These are phyloP conservation scores for Panulirus ornatus DNA, from an alignment of 1,140 invertebrate species.

Conservation along the genomic window DNA sequence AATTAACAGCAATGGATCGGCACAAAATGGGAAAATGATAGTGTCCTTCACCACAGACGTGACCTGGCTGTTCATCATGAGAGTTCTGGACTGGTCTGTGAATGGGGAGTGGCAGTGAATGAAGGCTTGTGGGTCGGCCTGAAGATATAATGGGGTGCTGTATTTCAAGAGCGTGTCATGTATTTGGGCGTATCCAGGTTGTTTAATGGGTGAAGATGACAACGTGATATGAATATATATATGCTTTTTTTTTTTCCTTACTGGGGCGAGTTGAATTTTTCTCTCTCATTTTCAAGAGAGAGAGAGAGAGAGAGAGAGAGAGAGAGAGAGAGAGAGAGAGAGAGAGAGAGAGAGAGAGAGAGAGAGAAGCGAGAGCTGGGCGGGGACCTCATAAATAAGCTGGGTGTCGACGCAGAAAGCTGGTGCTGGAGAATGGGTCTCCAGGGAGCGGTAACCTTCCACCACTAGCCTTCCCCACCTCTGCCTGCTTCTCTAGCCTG, in stretches of 20 bases:
- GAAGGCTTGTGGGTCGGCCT: too few species aligned
- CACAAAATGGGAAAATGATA: too few species aligned
- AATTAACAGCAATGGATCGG: too few species aligned
- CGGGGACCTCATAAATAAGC: conserved; percentile 27
- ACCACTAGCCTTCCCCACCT: background rate
- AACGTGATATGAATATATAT: background rate
- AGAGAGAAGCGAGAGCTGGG: background rate
- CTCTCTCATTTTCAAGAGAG: background rate
- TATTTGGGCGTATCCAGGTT: too few species aligned
- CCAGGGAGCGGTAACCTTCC: background rate
- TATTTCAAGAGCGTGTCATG: too few species aligned
- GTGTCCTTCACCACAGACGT: too few species aligned
- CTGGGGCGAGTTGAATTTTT: background rate
- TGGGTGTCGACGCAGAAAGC: conserved; percentile 51
- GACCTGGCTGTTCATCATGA: too few species aligned
- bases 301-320: background rate
- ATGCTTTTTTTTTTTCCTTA: background rate
- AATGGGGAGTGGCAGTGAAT: too few species aligned
- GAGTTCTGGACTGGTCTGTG: too few species aligned
- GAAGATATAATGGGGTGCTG: too few species aligned
- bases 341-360: background rate
- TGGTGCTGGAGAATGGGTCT: conserved; percentile 26
- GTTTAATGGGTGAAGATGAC: too few species aligned
- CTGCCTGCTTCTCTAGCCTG: background rate
- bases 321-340: background rate